Base-by-base conservation (phyloP, 2,797 vertebrate genomes). In the Mallotus villosus region DNA sequence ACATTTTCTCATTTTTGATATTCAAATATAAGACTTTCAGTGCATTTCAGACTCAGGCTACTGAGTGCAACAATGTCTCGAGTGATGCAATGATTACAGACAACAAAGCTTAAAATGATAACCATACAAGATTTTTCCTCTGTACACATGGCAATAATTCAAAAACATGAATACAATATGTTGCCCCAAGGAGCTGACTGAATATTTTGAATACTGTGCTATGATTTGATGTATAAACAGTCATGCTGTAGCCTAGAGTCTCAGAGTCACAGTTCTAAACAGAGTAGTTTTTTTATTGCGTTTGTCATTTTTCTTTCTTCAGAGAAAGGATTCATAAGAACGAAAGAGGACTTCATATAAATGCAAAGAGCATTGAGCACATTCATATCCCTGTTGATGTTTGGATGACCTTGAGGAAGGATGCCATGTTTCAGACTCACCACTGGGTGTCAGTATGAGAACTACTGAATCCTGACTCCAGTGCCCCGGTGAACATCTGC, bases 361-460 rank as follows among this genome's bases (percentile, higher is more conserved):
- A 55, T 55, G 4, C 51, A 55, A n/a, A 55, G 51, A 55, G 51
- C 6, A 6, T n/a, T 55, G 51, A 55, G 51, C 51, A 17, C 8
- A 49, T 9, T 9, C 46, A 49, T 8, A 46, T 49, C 46, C 46
- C 51, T 55, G 19, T 55, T 53, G 25, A 19, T 29, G 8, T 46
- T 46, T 46, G 41, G 41, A 7, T 67, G 49, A 67, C 61, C 70
- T 37, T 64, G 63, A 68, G 27, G 51, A 16, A 67, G 37, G 37
- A 21, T 71, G 75, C 21, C 67, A 34, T 81, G 78, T 71, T 73
- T 58, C 25, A 63, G 60, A 58, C 14, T 37, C 49, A 76, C 73
- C 86, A 85, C 86, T 85, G 84, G 86, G 81, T 84, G 86, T 83
- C 86, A 87, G 75, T 87, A 79, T 67, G 63, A 83, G 81, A 83